Conservation (phyloP, 2,888 invertebrate genomes). For the Cosmia pyralina region DNA sequence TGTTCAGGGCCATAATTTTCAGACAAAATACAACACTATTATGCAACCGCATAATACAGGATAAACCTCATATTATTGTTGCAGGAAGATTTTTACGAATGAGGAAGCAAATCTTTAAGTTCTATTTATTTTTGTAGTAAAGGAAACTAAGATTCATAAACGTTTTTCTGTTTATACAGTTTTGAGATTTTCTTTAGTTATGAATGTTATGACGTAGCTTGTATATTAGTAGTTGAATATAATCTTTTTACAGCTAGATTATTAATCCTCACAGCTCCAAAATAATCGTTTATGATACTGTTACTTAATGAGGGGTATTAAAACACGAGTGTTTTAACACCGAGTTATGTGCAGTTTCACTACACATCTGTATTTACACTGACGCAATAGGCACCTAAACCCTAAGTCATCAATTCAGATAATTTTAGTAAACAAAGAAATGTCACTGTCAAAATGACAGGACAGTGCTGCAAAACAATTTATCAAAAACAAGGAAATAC, state of each 20-base stretch:
- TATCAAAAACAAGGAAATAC: too few species aligned
- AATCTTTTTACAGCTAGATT: neutral
- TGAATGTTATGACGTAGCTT: neutral
- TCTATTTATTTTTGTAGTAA: slow-evolving; percentile 21
- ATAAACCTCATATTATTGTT: slow-evolving; percentile 33
- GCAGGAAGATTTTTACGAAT: slow-evolving; percentile 32
- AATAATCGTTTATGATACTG: too few species aligned
- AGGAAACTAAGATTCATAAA: neutral
- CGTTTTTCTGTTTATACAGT: neutral
- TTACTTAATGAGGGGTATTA: too few species aligned
- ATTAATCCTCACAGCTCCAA: too few species aligned
- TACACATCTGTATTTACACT: too few species aligned
- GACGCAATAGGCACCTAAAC: too few species aligned
- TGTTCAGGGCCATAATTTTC: slow-evolving; percentile 31
- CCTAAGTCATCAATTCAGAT: too few species aligned
- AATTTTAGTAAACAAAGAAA: too few species aligned
- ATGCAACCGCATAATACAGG: slow-evolving; percentile 36
- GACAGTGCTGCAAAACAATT: too few species aligned
- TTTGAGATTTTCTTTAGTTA: neutral
- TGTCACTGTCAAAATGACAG: too few species aligned
- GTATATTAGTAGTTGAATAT: neutral
- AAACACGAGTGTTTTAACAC: too few species aligned
- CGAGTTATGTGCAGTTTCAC: too few species aligned
- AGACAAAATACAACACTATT: slow-evolving; percentile 45
- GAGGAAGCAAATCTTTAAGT: slow-evolving; percentile 22